Base-by-base conservation (phyloP, 2,113 vertebrate species). In the Neotoma lepida region DNA sequence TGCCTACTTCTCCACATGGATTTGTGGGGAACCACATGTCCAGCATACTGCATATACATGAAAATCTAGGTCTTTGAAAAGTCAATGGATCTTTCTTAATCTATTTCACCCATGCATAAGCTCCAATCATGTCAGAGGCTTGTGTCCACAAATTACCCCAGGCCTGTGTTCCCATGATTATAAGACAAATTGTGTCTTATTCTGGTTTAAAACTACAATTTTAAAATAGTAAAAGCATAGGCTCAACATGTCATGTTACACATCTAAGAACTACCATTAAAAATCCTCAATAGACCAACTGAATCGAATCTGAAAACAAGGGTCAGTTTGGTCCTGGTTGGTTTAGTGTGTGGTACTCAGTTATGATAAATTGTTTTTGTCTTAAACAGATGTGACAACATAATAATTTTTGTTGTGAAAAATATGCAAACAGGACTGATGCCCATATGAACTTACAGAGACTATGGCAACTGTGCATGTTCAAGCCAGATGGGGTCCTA, bases 221-320 rank as follows among this genome's bases (percentile, higher is more conserved):
- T 46, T 92, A 9, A 88, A 96, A 88, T 0, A 49, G 28, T 12
- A 12, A 78, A 96, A 81, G 56, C 2, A 61, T 22, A 10, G 3
- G 10, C 24, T 85, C 6, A 90, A 6, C 54, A 2, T 70, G 24
- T 15, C 35, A 73, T 61, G 51, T 54, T 58, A 30, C 28, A 51
- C 44, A 33, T 41, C 9, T 66, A 54, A 77, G 35, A 90, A 13
- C 39, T 68, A 2, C 12, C 92, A 93, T 88, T 88, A 86, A 92
- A 46, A 63, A 77, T 73, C 10, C 17, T 66, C 94, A 82, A 93
- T 41, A 95, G 92, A 95, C 2, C 58, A 33, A 13, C 70, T 85
- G 94, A 88, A 88, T 94, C 85, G 91, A 88, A 88, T 93, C 63
- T 70, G 71, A 94, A 97, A 95, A 91, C 46, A 66, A 6, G 70